These are phyloP conservation scores for Lates calcarifer DNA, from an alignment of 2,113 vertebrate species.

Conservation along the genomic window DNA sequence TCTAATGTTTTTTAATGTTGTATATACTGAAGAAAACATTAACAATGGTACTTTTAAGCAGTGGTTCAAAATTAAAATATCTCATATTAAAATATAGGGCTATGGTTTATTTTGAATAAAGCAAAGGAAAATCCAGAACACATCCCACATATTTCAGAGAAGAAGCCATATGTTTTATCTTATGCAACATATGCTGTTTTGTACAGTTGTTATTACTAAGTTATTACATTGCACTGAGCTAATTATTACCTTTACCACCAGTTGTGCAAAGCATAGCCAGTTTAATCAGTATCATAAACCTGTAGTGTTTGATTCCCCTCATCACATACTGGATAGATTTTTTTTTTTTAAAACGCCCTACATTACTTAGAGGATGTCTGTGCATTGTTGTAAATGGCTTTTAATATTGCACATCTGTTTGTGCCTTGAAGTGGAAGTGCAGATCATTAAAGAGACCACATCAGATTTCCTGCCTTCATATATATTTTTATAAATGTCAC, in stretches of 20 bases:
- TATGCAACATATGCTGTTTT: neutral
- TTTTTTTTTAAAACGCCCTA: neutral
- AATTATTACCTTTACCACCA: neutral
- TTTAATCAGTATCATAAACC: neutral
- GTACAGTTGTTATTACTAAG: neutral
- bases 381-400: neutral
- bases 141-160: neutral
- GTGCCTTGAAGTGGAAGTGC: constrained; percentile 20
- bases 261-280: neutral
- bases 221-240: neutral
- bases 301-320: neutral
- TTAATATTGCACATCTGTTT: neutral
- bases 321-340: neutral
- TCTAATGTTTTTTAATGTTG: neutral
- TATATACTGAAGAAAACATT: neutral
- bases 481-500: constrained; percentile 28
- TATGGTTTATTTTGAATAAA: neutral
- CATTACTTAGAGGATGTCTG: neutral
- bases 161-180: neutral
- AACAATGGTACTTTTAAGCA: neutral
- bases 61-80: neutral
- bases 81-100: neutral
- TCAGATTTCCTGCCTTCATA: constrained; percentile 20
- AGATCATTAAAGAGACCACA: neutral
- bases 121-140: neutral